Percentiles rank a stretch among this genome's conserved stretches.
These are phyloP conservation scores for Phylloscopus whistleri DNA, from an alignment of 2,113 vertebrate species.

Conservation along the genomic window DNA sequence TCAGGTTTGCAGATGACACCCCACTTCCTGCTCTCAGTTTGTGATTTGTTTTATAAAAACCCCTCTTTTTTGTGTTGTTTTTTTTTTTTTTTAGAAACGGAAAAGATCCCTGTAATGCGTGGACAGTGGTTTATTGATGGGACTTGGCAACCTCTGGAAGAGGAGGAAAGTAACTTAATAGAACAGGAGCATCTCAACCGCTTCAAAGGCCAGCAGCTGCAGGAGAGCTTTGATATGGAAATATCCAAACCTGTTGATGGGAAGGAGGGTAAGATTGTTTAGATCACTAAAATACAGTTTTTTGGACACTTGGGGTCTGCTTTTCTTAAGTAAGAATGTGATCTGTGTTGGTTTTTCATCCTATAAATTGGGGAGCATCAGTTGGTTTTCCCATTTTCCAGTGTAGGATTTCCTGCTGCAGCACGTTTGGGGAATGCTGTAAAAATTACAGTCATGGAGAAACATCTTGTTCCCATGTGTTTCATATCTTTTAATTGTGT, in stretches of 20 bases:
- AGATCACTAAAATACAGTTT: not conserved
- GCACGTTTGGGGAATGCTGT: not conserved
- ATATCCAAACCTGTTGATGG: constrained; percentile 87
- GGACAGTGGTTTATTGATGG: constrained; percentile 98
- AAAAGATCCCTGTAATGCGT: constrained; percentile 95
- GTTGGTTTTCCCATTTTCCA: not conserved
- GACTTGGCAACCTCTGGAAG: constrained; percentile 94
- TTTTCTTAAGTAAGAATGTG: not conserved
- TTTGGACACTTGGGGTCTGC: not conserved
- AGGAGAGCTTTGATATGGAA: constrained; percentile 90
- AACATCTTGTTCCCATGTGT: not conserved
- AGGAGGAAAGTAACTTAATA: constrained; percentile 95
- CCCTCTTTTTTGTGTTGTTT: not conserved
- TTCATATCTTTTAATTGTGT: not conserved
- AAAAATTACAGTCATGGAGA: not conserved
- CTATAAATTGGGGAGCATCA: not conserved
- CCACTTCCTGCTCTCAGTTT: not conserved
- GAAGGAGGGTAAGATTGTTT: constrained; percentile 89
- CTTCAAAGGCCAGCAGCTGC: constrained; percentile 90
- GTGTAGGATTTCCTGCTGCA: not conserved
- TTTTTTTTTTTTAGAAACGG: constrained; percentile 78
- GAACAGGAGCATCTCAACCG: constrained; percentile 89
- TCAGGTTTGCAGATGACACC: not conserved
- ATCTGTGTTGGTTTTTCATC: not conserved
- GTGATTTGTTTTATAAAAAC: not conserved